Percentiles rank a stretch among this genome's conserved stretches.
Evolutionary conservation across 2,888 invertebrate species (phyloP).

Genomic region (Rotaria socialis): DNA sequence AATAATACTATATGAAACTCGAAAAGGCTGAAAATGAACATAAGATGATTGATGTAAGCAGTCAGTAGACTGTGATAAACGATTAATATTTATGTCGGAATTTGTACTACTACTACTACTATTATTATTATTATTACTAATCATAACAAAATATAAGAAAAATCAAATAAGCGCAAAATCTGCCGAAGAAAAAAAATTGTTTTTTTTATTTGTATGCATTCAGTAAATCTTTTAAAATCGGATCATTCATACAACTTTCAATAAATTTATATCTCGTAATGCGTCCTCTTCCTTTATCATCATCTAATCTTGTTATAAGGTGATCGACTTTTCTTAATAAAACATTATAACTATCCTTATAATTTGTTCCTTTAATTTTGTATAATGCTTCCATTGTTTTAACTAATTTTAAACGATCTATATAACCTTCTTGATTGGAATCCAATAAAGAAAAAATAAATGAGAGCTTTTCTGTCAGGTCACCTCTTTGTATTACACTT

Average conservation of each 20-base stretch:
- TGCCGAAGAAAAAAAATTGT: background rate
- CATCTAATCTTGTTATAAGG: background rate
- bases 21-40: background rate
- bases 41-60: background rate
- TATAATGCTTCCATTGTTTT: constrained; percentile 16
- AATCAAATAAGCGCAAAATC: background rate
- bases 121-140: constrained; percentile 3
- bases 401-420: constrained; percentile 29
- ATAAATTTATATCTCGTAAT: background rate
- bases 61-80: background rate
- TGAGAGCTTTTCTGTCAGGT: background rate
- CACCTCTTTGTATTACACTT: background rate
- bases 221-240: background rate
- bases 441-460: constrained; percentile 15
- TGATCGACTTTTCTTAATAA: background rate
- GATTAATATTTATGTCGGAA: background rate
- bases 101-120: background rate
- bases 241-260: constrained; percentile 25
- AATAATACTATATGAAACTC: background rate
- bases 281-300: background rate
- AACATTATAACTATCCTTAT: background rate
- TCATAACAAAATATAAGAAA: background rate
- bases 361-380: background rate
- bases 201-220: background rate
- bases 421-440: background rate